These are phyloP conservation scores for Esperia sulphurella DNA, from an alignment of 2,888 invertebrate species.

Conservation along the genomic window DNA sequence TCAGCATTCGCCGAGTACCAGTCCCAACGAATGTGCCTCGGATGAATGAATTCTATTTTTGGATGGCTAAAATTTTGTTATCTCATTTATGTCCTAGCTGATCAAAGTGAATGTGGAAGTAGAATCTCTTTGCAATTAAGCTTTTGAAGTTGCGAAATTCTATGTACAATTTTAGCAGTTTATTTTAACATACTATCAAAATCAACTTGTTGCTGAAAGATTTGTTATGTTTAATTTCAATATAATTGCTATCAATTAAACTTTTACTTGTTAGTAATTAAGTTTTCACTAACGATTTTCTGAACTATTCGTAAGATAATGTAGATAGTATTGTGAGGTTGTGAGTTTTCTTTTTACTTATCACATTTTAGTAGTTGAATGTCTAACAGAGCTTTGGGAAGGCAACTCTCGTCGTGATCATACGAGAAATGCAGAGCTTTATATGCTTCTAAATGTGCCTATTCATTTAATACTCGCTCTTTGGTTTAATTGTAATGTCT, in stretches of 20 bases:
- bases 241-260: too few relatives aligned
- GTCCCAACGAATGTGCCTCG: conserved; percentile 13
- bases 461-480: background rate
- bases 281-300: too few relatives aligned
- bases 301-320: too few relatives aligned
- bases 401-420: conserved; percentile 1
- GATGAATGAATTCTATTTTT: conserved; percentile 14
- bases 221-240: too few relatives aligned
- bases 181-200: too few relatives aligned
- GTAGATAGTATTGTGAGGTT: too few relatives aligned
- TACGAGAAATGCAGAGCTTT: background rate
- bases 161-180: too few relatives aligned
- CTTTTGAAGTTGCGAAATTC: background rate
- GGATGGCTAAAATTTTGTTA: conserved; percentile 7
- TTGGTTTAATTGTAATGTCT: background rate
- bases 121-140: background rate
- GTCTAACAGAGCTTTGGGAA: background rate
- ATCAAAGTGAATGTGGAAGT: conserved; percentile 3
- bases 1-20: conserved; percentile 43
- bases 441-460: conserved; percentile 2
- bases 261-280: too few relatives aligned
- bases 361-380: background rate
- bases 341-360: background rate
- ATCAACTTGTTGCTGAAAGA: too few relatives aligned
- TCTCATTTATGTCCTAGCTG: conserved; percentile 8